Evolutionary conservation across 2,797 vertebrate genomes (phyloP), one percentile per base, ranked within the genome.

Genomic region (Parauchenoglanis punctatus): DNA sequence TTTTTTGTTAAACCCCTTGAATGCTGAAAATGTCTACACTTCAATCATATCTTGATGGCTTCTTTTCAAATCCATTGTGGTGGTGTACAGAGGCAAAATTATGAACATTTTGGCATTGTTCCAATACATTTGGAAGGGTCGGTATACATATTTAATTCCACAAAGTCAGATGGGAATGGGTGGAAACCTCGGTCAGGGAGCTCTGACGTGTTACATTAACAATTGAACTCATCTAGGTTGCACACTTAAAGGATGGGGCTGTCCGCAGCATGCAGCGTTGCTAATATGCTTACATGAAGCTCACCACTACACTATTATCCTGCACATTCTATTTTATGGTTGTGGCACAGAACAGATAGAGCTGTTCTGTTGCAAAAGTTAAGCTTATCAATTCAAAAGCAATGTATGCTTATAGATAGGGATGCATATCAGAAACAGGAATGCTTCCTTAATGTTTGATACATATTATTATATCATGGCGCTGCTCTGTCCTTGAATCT

Each of bases 311-410:
- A 59, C 11, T 61, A 23, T 81, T 61, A 61, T 5, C 5, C 56
- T 44, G 78, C 10, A 8, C 78, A 44, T 31, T 44, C 31, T 81
- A 44, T 61, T 81, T 59, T 81, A 81, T 81, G 78, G 56, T 81
- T 81, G 56, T 40, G 61, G 78, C 76, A 78, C 76, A 78, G n/a
- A 78, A 58, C 3, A 58, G 76, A 78, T 58, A 20, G 76, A 78
- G 52, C 17, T 58, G 23, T 58, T 78, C 52, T 58, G 17, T n/a
- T 35, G 18, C 28, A 35, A 56, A 58, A 78, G 28, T 58, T 58
- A 78, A 78, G 76, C 78, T 35, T 61, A 40, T 81, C 35, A 81
- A 44, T 81, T 61, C 56, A 81, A 59, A 5, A 20, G 18, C 18
- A 0, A 59, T 35, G 3, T 13, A 59, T 61, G 56, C 61, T 81